These are phyloP conservation scores for Alviniconcha strummeri DNA, from an alignment of 2,888 invertebrate species.

Conservation along the genomic window DNA sequence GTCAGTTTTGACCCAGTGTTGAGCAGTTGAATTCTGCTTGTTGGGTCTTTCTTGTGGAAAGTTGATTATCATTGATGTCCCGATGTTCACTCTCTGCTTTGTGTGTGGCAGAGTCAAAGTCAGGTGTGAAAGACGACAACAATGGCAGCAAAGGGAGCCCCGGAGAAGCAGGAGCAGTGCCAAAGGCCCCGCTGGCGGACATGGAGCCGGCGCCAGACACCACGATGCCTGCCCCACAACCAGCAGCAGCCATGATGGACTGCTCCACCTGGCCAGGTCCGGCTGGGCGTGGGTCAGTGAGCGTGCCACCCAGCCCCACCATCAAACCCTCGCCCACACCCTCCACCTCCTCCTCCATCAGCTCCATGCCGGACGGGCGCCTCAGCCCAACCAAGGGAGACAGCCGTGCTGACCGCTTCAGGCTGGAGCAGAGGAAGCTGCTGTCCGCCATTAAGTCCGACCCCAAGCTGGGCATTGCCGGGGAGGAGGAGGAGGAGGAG, in stretches of 20 bases:
- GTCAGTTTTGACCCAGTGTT: too few relatives aligned
- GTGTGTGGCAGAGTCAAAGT: background rate
- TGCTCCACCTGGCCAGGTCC: slow-evolving; percentile 24
- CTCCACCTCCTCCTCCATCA: background rate
- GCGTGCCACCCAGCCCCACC: slow-evolving; percentile 30
- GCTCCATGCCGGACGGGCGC: slow-evolving; percentile 23
- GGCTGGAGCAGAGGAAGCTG: slow-evolving; percentile 41
- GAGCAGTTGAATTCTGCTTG: too few relatives aligned
- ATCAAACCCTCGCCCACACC: slow-evolving; percentile 5
- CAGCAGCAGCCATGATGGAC: slow-evolving; percentile 15
- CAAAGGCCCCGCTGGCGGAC: slow-evolving; percentile 8
- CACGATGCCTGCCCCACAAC: slow-evolving; percentile 5
- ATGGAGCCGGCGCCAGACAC: slow-evolving; percentile 22
- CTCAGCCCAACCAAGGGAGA: slow-evolving; percentile 27
- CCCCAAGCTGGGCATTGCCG: slow-evolving; percentile 33
- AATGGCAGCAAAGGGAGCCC: background rate
- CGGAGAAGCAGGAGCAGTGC: background rate
- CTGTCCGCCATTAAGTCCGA: slow-evolving; percentile 43
- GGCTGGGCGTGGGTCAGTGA: slow-evolving; percentile 24
- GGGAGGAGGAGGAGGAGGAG: background rate
- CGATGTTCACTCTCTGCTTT: background rate
- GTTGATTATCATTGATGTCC: too few relatives aligned
- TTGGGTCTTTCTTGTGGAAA: too few relatives aligned
- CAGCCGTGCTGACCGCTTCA: slow-evolving; percentile 36
- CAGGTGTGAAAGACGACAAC: background rate